A percentile compares a stretch with the other conserved stretches of the same genome.
These are phyloP conservation scores for Metopia argyrocephala DNA, from an alignment of 2,888 invertebrate species.

Conservation along the genomic window DNA sequence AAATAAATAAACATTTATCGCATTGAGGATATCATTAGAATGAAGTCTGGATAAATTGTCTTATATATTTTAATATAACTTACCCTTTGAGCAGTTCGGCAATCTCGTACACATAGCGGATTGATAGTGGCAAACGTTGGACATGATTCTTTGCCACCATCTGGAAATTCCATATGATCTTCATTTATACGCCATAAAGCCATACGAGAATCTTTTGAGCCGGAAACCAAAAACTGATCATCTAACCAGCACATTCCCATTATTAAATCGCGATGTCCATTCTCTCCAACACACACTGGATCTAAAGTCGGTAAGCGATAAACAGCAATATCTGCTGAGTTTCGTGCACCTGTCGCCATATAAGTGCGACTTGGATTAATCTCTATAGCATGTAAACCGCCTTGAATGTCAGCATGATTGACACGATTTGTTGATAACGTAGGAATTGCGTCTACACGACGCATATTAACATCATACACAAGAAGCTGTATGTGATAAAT, in stretches of 20 bases:
- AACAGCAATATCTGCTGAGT: slow-evolving; percentile 95
- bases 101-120: slow-evolving; percentile 87
- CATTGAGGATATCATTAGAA: too few species aligned
- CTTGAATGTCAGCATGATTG: slow-evolving; percentile 82
- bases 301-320: slow-evolving; percentile 93
- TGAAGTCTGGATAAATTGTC: too few species aligned
- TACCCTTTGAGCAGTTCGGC: slow-evolving; percentile 85
- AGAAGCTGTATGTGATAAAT: slow-evolving; percentile 82
- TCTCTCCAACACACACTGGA: slow-evolving; percentile 95
- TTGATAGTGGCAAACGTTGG: slow-evolving; percentile 81
- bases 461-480: slow-evolving; percentile 93
- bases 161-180: slow-evolving; percentile 77
- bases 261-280: slow-evolving; percentile 92
- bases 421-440: slow-evolving; percentile 84
- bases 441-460: slow-evolving; percentile 92
- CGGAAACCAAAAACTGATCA: slow-evolving; percentile 95
- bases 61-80: slow-evolving; percentile 52
- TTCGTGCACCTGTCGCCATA: slow-evolving; percentile 93
- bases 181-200: slow-evolving; percentile 91
- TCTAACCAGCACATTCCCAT: slow-evolving; percentile 97
- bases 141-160: slow-evolving; percentile 76
- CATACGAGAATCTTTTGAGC: slow-evolving; percentile 93
- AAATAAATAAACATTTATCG: too few species aligned
- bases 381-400: slow-evolving; percentile 95
- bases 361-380: slow-evolving; percentile 95